phyloP scores from a whole-genome alignment of 1,140 invertebrate genomes.

The Hylaeus anthracinus region DNA sequence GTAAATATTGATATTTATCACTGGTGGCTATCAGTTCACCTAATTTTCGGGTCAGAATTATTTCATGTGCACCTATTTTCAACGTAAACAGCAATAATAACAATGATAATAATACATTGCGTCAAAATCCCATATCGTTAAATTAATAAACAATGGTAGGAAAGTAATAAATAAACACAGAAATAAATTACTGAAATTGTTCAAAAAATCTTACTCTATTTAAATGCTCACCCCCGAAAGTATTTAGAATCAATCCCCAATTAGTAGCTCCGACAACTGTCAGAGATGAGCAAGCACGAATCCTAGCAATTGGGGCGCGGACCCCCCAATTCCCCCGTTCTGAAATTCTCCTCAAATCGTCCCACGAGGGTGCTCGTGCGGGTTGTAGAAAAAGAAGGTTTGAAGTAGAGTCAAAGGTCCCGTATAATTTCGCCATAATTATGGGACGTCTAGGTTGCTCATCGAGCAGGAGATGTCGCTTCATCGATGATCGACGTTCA shows the following conservation, averaged over 20 bases:
- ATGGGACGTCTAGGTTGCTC: constrained; percentile 2
- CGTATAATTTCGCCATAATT: constrained; percentile 34
- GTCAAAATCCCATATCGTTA: too few relatives aligned
- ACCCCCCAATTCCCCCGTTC: background rate
- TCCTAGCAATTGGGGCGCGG: background rate
- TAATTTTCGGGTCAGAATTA: too few relatives aligned
- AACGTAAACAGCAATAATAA: too few relatives aligned
- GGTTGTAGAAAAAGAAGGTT: background rate
- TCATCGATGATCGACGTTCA: constrained; percentile 17
- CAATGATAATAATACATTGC: too few relatives aligned
- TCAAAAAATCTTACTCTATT: too few relatives aligned
- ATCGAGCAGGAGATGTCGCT: background rate
- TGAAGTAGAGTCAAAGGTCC: constrained; percentile 7
- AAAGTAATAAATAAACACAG: too few relatives aligned
- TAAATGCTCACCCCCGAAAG: too few relatives aligned
- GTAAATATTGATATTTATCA: too few relatives aligned
- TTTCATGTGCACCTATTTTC: too few relatives aligned
- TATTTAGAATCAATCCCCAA: background rate
- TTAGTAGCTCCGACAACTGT: background rate
- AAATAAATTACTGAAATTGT: too few relatives aligned
- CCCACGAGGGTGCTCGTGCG: background rate
- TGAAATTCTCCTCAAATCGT: background rate
- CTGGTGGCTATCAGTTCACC: too few relatives aligned
- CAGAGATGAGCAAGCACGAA: background rate
- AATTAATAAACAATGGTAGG: too few relatives aligned